Percentiles rank a stretch among this genome's conserved stretches.
These are phyloP conservation scores for Hapalemur alaotrensis DNA, from an alignment of 2,797 vertebrate genomes.

Conservation along the genomic window DNA sequence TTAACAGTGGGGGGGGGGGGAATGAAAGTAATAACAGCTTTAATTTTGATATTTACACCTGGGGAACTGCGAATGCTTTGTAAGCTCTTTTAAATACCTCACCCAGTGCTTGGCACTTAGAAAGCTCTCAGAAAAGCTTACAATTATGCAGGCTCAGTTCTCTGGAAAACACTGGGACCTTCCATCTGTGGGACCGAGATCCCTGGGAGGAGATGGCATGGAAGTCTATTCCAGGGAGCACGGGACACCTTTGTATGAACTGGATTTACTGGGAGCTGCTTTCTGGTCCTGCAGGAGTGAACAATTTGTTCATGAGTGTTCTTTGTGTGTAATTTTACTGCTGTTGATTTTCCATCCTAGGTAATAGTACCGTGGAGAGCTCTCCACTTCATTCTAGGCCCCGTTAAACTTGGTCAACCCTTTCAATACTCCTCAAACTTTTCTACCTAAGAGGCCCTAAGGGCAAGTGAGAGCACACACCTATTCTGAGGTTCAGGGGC, in stretches of 20 bases:
- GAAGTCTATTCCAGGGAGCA: neutral
- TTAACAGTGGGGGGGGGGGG: conserved; percentile 43
- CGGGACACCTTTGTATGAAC: conserved; percentile 32
- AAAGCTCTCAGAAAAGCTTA: neutral
- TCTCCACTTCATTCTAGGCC: conserved; percentile 1
- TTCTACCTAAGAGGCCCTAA: neutral
- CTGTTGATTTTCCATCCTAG: conserved; percentile 51
- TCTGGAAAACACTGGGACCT: neutral
- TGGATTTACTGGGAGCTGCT: conserved; percentile 3
- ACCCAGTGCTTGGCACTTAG: neutral
- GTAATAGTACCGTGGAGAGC: conserved; percentile 58
- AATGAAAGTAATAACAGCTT: conserved; percentile 43
- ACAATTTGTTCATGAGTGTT: conserved; percentile 55
- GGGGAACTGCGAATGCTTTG: conserved; percentile 22
- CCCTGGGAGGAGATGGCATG: neutral
- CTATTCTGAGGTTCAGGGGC: neutral
- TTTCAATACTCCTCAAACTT: conserved; percentile 50
- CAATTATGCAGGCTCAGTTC: neutral
- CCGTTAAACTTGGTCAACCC: conserved; percentile 49
- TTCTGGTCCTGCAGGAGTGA: conserved; percentile 25
- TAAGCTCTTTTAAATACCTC: neutral
- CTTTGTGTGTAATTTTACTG: conserved; percentile 52
- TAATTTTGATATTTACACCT: conserved; percentile 51
- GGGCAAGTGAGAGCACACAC: neutral
- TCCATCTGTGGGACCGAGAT: neutral